Base-by-base conservation (phyloP, 2,113 vertebrate species). In the Bettongia penicillata region DNA sequence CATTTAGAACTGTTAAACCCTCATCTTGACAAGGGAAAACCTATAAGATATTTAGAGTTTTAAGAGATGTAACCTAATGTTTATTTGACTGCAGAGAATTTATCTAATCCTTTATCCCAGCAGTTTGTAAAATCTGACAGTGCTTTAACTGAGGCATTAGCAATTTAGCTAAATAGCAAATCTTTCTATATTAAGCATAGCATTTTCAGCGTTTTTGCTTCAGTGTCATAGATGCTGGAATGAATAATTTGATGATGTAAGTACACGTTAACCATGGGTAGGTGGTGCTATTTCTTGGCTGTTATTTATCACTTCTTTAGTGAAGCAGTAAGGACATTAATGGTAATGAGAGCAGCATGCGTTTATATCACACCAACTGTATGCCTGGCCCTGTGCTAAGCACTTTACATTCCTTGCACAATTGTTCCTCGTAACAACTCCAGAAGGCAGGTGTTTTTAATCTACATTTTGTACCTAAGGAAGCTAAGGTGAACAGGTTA, bases 81-180 rank as follows among this genome's bases (percentile, higher is more conserved):
- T 0, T 92, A 92, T 96, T 90, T 95, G 19, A 2, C 1, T 23
- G 51, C 61, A 3, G 1, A 3, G 93, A 84, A 8, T 47, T 93
- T 53, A 47, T 25, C 49, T 89, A 91, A 1, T 43, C 68, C 48
- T 1, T 50, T 90, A 31, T 92, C 50, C 3, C 14, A 68, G 52
- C 93, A 55, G 57, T 93, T 98, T 96, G 53, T 53, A 93, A 95
- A 95, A 94, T 92, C 53, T 89, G n/a, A 1, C 23, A 55, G 91
- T 95, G 84, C 61, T 43, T 51, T 92, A 93, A 26, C 51, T 57
- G 55, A 22, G 43, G 93, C 91, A 0, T 53, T 0, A 0, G 24
- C 28, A 93, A 94, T 61, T 3, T 19, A n/a, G 77, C 31, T 51
- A 53, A 84, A 16, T 8, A 25, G 7, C 11, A 91, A 93, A 90